Base-by-base conservation (phyloP, 1,140 invertebrate species). In the Camponotus pennsylvanicus region DNA sequence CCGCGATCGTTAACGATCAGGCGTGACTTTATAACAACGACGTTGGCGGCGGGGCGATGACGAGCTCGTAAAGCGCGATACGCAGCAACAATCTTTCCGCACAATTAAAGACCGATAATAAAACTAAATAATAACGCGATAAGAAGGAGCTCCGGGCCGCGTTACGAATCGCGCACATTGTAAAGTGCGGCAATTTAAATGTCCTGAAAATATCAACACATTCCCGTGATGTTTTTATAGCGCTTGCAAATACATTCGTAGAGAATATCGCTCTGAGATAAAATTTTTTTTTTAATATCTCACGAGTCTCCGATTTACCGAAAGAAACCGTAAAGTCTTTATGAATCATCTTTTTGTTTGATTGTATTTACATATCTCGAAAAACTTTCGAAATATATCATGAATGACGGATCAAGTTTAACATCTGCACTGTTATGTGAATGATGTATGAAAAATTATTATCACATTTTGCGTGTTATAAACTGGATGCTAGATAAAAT, bases 71-170 rank as follows among this genome's bases (percentile, higher is more conserved):
- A 83, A 83, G 79, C 42, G 69, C n/a, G 69, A 83, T 75, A 83
- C 40, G 78, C 64, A 32, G 78, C 27, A 7, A 42, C 55, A 73
- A 75, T 83, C 73, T 75, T 83, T 63, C 52, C 42, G 40, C 79
- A 83, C 79, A 83, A 83, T 83, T 83, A 83, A 83, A 40, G 79
- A n/a, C 55, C 55, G 55, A 83, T 83, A 83, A 83, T 83, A 57
- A 75, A 63, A 83, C 69, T 45, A 83, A 83, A 83, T 57, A 83
- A 83, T 83, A 83, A 63, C 27, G 69, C 55, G 79, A 75, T 61
- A 61, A 73, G 42, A 61, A 82, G 67, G 27, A 83, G 40, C 13
- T 21, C 6, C 8, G 18, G n/a, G 8, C n/a, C 7, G 55, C 55
- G 55, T 18, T 40, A 40, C 59, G 18, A 34, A 21, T 37, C 18